These are phyloP conservation scores for Pissodes strobi DNA, from an alignment of 1,140 invertebrate species.

Conservation along the genomic window DNA sequence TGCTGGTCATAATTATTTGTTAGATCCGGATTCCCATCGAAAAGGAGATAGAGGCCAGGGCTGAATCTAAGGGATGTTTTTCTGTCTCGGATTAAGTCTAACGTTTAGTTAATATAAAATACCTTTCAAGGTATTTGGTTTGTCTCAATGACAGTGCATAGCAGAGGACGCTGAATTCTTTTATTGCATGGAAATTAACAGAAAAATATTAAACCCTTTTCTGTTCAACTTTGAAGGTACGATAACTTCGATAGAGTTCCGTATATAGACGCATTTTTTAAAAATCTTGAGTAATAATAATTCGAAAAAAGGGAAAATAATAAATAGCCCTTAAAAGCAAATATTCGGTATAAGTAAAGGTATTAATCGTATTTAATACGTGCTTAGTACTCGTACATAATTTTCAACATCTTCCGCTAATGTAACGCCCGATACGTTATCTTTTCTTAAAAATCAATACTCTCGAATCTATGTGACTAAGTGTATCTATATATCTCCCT, in stretches of 20 bases:
- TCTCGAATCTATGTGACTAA: too few relatives aligned
- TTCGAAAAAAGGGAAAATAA: too few relatives aligned
- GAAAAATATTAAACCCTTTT: too few relatives aligned
- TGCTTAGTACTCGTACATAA: not conserved
- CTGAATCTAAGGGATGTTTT: not conserved
- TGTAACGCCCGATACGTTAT: not conserved
- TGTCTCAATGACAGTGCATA: too few relatives aligned
- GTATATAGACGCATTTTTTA: too few relatives aligned
- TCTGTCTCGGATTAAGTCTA: not conserved
- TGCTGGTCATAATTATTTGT: constrained; percentile 17
- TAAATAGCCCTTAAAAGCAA: too few relatives aligned
- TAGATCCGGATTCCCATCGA: not conserved
- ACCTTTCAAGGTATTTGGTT: not conserved
- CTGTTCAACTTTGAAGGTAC: too few relatives aligned
- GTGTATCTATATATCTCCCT: constrained; percentile 13
- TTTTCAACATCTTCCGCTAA: not conserved
- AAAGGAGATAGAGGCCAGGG: not conserved
- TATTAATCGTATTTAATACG: not conserved
- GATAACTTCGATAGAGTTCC: too few relatives aligned
- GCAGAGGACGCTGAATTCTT: too few relatives aligned
- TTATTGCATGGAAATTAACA: too few relatives aligned
- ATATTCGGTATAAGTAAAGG: not conserved
- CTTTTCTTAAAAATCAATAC: not conserved
- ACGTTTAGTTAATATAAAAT: not conserved
- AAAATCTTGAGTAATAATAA: too few relatives aligned